Evolutionary conservation across 2,113 vertebrate species (phyloP).

Genomic region (Brachionichthys hirsutus): DNA sequence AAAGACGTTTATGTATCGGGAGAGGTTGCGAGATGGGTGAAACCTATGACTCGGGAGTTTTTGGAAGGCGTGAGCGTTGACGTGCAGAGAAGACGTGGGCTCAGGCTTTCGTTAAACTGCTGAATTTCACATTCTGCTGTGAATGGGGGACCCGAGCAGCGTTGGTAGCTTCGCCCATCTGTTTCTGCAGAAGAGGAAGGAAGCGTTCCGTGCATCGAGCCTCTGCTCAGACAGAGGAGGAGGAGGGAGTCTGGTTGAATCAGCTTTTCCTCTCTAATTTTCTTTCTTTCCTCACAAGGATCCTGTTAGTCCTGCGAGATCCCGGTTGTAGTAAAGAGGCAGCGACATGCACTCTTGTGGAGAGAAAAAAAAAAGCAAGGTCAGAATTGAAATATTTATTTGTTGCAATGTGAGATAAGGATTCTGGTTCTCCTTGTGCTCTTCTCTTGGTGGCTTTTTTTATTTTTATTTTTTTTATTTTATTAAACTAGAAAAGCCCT

Average conservation of each 20-base stretch:
- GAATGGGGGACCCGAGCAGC: conserved; percentile 14
- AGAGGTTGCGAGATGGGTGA: background rate
- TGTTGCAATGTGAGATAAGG: conserved; percentile 57
- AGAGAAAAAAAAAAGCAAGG: conserved; percentile 29
- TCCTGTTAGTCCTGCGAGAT: conserved; percentile 44
- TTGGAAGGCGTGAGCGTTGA: conserved; percentile 10
- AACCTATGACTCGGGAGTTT: conserved; percentile 21
- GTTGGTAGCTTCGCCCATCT: conserved; percentile 26
- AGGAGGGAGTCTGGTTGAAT: conserved; percentile 46
- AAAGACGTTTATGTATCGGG: no score
- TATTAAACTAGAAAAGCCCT: no score
- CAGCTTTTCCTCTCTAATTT: conserved; percentile 46
- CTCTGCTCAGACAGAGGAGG: conserved; percentile 28
- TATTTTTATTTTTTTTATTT: no score
- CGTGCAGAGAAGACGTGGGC: conserved; percentile 5
- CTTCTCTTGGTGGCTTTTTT: conserved; percentile 26
- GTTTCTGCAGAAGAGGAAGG: conserved; percentile 31
- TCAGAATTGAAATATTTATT: conserved; percentile 64
- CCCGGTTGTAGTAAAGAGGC: conserved; percentile 56
- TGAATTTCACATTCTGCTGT: conserved; percentile 44
- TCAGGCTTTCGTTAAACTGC: conserved; percentile 38
- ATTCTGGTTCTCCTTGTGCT: conserved; percentile 19
- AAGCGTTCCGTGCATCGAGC: conserved; percentile 9
- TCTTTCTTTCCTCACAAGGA: conserved; percentile 28
- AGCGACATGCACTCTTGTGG: conserved; percentile 46